These are phyloP conservation scores for Anguilla rostrata DNA, from an alignment of 2,113 vertebrate species.

Conservation along the genomic window DNA sequence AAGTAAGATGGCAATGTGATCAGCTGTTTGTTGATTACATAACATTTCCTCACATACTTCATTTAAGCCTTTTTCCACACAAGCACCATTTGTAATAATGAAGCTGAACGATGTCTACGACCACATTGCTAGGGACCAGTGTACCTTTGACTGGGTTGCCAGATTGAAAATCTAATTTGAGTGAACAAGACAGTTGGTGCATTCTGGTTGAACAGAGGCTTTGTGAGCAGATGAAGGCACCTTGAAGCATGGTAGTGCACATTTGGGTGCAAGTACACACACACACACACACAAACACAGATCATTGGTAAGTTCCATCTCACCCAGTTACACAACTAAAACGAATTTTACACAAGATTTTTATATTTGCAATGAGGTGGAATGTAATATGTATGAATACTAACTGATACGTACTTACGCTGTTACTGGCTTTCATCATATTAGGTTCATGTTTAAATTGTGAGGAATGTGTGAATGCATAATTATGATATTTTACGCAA, in stretches of 20 bases:
- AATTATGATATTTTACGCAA: not conserved
- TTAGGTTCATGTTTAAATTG: not conserved
- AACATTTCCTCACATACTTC: constrained; percentile 2
- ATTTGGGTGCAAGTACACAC: constrained; percentile 3
- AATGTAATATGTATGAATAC: not conserved
- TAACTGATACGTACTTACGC: not conserved
- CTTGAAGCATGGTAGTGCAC: not conserved
- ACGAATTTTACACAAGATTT: not conserved
- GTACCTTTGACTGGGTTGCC: not conserved
- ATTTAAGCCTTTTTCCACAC: not conserved
- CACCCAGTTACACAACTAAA: not conserved
- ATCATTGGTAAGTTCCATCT: not conserved
- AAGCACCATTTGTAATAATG: not conserved
- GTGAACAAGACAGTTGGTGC: not conserved
- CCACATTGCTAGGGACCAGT: not conserved
- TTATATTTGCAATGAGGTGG: not conserved
- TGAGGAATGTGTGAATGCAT: not conserved
- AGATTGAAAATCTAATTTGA: constrained; percentile 15
- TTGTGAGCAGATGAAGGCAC: not conserved
- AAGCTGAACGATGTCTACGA: not conserved
- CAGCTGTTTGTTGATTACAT: not conserved
- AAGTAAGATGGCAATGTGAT: not conserved
- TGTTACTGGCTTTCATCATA: not conserved
- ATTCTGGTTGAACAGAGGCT: constrained; percentile 9
- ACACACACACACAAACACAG: constrained; percentile 15